A percentile compares a stretch with the other conserved stretches of the same genome.
phyloP scores from a whole-genome alignment of 2,888 invertebrate genomes.

The Carcina quercana region DNA sequence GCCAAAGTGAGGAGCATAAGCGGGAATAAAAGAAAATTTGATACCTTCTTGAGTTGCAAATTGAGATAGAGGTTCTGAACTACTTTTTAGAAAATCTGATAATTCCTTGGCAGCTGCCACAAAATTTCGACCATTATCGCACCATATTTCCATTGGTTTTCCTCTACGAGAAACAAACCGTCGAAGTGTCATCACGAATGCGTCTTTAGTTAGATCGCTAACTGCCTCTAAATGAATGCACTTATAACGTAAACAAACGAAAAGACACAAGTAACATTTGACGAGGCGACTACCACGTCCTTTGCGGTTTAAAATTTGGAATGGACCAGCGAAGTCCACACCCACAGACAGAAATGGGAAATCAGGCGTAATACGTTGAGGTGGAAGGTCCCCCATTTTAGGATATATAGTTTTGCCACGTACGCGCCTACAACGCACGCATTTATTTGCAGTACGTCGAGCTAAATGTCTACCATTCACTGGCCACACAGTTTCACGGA shows the following conservation, averaged over 20 bases:
- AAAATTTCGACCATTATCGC: conserved; percentile 12
- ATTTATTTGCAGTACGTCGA: conserved; percentile 12
- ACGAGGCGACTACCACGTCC: conserved; percentile 15
- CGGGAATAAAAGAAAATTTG: conserved; percentile 14
- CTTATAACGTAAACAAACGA: conserved; percentile 17
- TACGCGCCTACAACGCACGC: conserved; percentile 12
- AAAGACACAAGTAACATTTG: conserved; percentile 20
- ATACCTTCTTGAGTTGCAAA: conserved; percentile 12
- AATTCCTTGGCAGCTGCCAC: conserved; percentile 12
- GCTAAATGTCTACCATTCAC: conserved; percentile 14
- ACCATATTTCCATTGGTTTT: conserved; percentile 14
- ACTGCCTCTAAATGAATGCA: conserved; percentile 16
- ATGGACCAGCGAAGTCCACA: conserved; percentile 11
- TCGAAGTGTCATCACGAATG: conserved; percentile 9
- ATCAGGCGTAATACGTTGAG: conserved; percentile 10
- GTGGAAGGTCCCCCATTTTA: conserved; percentile 7
- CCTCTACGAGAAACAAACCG: conserved; percentile 13
- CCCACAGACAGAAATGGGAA: conserved; percentile 15
- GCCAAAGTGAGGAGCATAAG: conserved; percentile 16
- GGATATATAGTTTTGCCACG: conserved; percentile 5
- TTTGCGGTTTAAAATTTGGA: conserved; percentile 12
- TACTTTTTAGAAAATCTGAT: conserved; percentile 6
- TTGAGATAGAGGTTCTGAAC: conserved; percentile 5
- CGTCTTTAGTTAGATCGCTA: conserved; percentile 13
- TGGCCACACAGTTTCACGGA: conserved; percentile 14